Conservation (phyloP, 2,888 invertebrate genomes). For the Hypena proboscidalis region DNA sequence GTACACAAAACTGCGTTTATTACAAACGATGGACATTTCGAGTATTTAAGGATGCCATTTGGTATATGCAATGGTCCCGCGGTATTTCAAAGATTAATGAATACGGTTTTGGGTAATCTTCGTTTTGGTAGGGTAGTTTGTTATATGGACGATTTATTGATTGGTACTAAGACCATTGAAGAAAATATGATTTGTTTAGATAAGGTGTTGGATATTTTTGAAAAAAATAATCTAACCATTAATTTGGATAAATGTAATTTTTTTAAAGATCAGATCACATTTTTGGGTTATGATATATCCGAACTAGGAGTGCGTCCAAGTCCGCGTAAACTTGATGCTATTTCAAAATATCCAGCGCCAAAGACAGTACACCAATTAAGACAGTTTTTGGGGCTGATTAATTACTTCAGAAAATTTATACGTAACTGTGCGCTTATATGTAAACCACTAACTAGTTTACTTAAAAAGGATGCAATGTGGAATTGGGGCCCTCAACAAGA, state of each 20-base stretch:
- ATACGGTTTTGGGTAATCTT: slow-evolving; percentile 5
- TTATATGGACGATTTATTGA: slow-evolving; percentile 9
- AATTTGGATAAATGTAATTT: slow-evolving; percentile 6
- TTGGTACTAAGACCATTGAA: slow-evolving; percentile 1
- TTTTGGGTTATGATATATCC: slow-evolving; percentile 6
- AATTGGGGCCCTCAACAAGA: not conserved
- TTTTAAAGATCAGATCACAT: slow-evolving; percentile 1
- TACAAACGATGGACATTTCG: slow-evolving; percentile 10
- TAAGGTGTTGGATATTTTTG: slow-evolving; percentile 2
- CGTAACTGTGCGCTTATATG: not conserved
- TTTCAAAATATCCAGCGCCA: not conserved
- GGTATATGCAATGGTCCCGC: slow-evolving; percentile 6
- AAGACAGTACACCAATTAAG: not conserved
- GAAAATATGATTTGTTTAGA: slow-evolving; percentile 5
- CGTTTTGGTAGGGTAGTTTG: not conserved
- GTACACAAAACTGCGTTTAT: slow-evolving; percentile 11
- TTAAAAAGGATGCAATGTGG: not conserved
- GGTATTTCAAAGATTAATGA: slow-evolving; percentile 9
- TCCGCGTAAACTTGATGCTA: not conserved
- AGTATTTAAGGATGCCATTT: slow-evolving; percentile 9
- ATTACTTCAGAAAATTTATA: not conserved
- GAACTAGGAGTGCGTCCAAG: not conserved
- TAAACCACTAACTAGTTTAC: not conserved
- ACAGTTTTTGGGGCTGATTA: not conserved
- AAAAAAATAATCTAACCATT: not conserved